Percentiles rank a stretch among this genome's conserved stretches.
Conservation (phyloP, 2,113 vertebrate genomes). For the Hippocampus comes region DNA sequence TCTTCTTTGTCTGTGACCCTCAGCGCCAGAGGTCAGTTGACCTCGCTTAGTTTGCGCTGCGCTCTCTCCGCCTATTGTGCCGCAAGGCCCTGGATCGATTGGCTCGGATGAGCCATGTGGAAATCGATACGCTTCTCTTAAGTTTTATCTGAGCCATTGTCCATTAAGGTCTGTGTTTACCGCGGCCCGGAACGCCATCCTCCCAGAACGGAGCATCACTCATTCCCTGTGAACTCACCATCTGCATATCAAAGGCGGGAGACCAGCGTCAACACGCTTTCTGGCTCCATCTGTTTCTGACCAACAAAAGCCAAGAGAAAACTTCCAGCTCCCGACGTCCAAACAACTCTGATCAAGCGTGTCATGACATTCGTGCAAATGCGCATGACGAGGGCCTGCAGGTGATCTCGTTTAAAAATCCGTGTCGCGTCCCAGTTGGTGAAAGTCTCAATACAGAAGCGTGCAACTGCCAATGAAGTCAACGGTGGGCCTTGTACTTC, state of each 20-base stretch:
- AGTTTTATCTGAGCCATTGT: slow-evolving; percentile 30
- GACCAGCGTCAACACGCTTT: slow-evolving; percentile 73
- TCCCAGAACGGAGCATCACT: slow-evolving; percentile 63
- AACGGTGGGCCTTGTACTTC: no score
- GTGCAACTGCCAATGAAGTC: no score
- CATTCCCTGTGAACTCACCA: slow-evolving; percentile 76
- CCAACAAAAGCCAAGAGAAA: slow-evolving; percentile 41
- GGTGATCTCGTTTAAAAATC: slow-evolving; percentile 1
- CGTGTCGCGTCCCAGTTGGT: neutral
- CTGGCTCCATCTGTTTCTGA: slow-evolving; percentile 72
- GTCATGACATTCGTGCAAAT: slow-evolving; percentile 21
- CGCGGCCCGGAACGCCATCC: slow-evolving; percentile 24
- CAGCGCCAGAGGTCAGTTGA: neutral
- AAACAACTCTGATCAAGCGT: slow-evolving; percentile 32
- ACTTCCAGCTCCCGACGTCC: slow-evolving; percentile 26
- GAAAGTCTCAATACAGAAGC: neutral
- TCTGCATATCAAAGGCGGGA: slow-evolving; percentile 83
- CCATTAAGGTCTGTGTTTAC: slow-evolving; percentile 56
- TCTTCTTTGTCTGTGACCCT: neutral
- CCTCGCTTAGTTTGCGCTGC: slow-evolving; percentile 6
- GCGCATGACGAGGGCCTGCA: slow-evolving; percentile 10
- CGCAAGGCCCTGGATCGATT: slow-evolving; percentile 7
- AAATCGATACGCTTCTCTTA: slow-evolving; percentile 1
- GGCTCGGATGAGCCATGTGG: slow-evolving; percentile 7
- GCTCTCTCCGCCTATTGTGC: slow-evolving; percentile 13